Conservation (phyloP, 2,797 vertebrate species). For the Lacerta bilineata region DNA sequence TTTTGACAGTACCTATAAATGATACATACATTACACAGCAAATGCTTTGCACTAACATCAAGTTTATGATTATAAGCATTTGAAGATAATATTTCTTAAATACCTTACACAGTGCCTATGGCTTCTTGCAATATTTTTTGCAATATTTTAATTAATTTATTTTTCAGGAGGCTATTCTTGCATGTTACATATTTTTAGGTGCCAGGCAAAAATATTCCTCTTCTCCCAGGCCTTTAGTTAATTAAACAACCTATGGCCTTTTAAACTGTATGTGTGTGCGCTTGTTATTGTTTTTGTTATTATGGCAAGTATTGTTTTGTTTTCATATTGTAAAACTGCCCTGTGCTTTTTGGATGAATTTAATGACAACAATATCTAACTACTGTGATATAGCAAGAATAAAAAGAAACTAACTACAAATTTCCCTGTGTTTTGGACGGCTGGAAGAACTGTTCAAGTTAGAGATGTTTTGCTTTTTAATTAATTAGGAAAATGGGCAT, state of each 20-base stretch:
- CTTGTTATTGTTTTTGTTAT: not conserved
- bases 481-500: not conserved
- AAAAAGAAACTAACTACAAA: too few relatives aligned
- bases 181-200: not conserved
- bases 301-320: not conserved
- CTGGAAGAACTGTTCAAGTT: not conserved
- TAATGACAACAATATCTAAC: too few relatives aligned
- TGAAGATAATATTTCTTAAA: not conserved
- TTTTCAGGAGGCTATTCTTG: not conserved
- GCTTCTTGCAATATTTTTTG: not conserved
- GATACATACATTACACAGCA: not conserved
- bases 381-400: too few relatives aligned
- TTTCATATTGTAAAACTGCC: too few relatives aligned
- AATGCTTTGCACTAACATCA: not conserved
- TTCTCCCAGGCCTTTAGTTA: not conserved
- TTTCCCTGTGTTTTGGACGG: too few relatives aligned
- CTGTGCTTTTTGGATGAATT: too few relatives aligned
- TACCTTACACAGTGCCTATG: not conserved
- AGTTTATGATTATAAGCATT: not conserved
- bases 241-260: not conserved
- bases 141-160: not conserved
- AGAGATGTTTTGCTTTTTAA: not conserved
- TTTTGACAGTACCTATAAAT: not conserved
- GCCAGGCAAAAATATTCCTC: not conserved
- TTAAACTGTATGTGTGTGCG: not conserved